Evolutionary conservation across 2,797 vertebrate genomes (phyloP).

Genomic region (Urosaurus nigricauda): DNA sequence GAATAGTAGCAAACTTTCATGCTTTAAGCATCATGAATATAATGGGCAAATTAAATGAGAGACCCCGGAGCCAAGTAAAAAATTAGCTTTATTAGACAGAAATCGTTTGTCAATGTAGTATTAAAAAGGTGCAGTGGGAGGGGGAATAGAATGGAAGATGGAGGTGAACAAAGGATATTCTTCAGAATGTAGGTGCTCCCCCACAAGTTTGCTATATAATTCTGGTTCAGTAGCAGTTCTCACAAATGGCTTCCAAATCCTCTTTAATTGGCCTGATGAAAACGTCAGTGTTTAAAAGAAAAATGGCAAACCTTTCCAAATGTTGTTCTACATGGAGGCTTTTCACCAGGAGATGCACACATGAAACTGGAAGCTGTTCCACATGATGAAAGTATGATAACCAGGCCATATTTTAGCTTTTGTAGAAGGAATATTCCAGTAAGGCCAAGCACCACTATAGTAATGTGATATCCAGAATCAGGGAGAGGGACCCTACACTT

Average conservation of each 20-base stretch:
- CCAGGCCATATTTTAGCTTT: conserved; percentile 6
- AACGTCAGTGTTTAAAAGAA: neutral
- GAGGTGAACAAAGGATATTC: neutral
- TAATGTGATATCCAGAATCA: neutral
- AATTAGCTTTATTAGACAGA: neutral
- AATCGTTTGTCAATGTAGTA: conserved; percentile 7
- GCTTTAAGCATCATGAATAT: conserved; percentile 18
- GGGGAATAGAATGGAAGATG: neutral
- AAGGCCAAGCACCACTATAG: no score
- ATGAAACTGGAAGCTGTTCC: neutral
- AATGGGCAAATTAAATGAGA: conserved; percentile 30
- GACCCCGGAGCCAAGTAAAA: neutral
- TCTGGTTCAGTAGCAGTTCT: neutral
- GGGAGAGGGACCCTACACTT: no score
- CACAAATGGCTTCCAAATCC: neutral
- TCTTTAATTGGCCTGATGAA: neutral
- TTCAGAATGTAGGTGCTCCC: neutral
- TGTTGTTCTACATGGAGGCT: neutral
- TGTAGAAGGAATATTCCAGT: neutral
- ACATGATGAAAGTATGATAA: neutral
- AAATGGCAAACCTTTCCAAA: neutral
- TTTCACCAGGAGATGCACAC: conserved; percentile 31
- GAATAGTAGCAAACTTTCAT: neutral
- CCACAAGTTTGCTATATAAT: neutral
- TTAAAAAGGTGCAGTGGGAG: neutral